Conservation (phyloP, 1,140 invertebrate genomes). For the Drosophila busckii region DNA sequence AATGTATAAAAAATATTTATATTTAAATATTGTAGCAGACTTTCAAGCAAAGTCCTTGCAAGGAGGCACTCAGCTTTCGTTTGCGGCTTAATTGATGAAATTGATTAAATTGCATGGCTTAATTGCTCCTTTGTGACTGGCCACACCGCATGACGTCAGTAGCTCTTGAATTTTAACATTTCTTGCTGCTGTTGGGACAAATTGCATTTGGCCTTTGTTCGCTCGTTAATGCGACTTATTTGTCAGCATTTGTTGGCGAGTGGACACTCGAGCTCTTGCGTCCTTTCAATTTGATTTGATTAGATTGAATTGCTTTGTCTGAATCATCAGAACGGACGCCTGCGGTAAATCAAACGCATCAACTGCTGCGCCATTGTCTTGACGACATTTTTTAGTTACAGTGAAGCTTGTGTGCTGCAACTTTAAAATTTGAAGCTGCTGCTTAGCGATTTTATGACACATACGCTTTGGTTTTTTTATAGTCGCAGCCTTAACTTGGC, state of each 20-base stretch:
- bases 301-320: constrained; percentile 57
- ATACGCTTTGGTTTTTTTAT: no score
- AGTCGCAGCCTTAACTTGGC: no score
- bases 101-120: constrained; percentile 72
- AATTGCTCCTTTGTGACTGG: constrained; percentile 47
- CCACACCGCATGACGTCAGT: constrained; percentile 24
- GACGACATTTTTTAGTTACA: background rate
- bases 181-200: constrained; percentile 39
- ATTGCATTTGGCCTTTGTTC: constrained; percentile 62
- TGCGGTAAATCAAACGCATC: background rate
- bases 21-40: constrained; percentile 3
- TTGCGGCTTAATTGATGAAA: constrained; percentile 66
- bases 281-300: no score
- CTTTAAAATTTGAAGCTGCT: no score
- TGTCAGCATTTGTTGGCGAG: constrained; percentile 68
- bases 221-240: constrained; percentile 68
- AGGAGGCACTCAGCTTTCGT: background rate
- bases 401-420: no score
- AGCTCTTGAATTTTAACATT: constrained; percentile 51
- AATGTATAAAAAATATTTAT: constrained; percentile 7
- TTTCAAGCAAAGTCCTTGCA: constrained; percentile 12
- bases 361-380: no score
- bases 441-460: no score
- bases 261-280: no score
- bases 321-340: constrained; percentile 1